These are phyloP conservation scores for Naja naja DNA, from an alignment of 2,113 vertebrate species.

Conservation along the genomic window DNA sequence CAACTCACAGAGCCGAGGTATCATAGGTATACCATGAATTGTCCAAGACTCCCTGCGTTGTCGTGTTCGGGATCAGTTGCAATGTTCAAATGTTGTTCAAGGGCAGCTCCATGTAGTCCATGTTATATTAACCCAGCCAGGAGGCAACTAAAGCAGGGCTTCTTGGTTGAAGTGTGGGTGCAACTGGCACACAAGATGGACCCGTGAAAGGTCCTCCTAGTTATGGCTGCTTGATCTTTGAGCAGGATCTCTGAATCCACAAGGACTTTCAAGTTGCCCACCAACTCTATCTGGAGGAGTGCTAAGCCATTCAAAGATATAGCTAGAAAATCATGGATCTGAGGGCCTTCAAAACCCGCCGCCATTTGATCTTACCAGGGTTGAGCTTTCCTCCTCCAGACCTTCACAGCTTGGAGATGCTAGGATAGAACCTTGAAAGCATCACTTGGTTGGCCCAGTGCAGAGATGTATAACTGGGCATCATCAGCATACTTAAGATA, in stretches of 20 bases:
- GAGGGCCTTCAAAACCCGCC: background rate
- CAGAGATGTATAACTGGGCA: background rate
- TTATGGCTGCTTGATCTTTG: background rate
- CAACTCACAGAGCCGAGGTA: background rate
- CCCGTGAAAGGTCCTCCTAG: background rate
- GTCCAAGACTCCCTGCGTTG: background rate
- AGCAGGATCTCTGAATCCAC: background rate
- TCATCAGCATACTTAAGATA: background rate
- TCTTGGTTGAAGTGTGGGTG: background rate
- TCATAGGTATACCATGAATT: background rate
- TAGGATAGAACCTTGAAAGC: background rate
- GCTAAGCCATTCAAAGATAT: background rate
- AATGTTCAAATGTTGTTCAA: background rate
- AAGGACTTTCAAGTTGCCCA: background rate
- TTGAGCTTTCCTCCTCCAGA: background rate
- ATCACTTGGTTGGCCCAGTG: background rate
- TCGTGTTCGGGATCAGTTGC: background rate
- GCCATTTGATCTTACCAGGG: background rate
- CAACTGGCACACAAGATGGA: background rate
- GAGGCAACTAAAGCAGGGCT: background rate
- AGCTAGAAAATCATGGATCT: background rate
- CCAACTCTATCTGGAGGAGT: background rate
- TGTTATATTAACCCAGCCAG: background rate
- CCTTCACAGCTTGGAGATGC: background rate
- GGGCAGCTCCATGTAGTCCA: background rate